These are phyloP conservation scores for Scatophagus argus DNA, from an alignment of 2,113 vertebrate species.

Conservation along the genomic window DNA sequence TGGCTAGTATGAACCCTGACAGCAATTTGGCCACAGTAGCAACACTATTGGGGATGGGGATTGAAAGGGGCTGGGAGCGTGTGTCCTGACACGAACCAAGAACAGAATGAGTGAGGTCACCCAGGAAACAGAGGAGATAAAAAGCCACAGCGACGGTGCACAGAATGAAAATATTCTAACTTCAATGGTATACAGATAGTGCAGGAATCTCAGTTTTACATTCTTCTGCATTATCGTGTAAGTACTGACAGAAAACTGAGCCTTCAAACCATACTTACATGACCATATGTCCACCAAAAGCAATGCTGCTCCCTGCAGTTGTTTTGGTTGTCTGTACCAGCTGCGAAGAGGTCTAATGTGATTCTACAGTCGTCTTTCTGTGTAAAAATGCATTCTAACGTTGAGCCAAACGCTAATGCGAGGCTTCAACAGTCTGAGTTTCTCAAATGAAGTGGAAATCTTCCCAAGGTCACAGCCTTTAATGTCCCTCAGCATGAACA, in stretches of 20 bases:
- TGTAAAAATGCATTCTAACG: neutral
- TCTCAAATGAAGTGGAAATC: slow-evolving; percentile 2
- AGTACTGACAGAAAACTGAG: neutral
- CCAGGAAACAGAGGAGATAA: slow-evolving; percentile 16
- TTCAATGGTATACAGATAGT: neutral
- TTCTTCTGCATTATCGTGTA: neutral
- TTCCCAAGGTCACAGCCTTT: neutral
- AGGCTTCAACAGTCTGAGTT: slow-evolving; percentile 1
- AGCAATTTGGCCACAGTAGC: slow-evolving; percentile 61
- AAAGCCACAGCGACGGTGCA: neutral
- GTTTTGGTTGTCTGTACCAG: neutral
- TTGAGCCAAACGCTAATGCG: neutral
- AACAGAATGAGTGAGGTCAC: slow-evolving; percentile 46
- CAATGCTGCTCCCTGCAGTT: neutral
- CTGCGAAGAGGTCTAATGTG: slow-evolving; percentile 11
- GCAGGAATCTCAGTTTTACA: neutral
- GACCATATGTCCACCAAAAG: neutral
- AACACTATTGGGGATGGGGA: slow-evolving; percentile 50
- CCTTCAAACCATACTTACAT: neutral
- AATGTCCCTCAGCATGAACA: neutral
- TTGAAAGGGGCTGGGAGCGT: neutral
- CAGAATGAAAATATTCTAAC: neutral
- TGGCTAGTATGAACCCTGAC: slow-evolving; percentile 58
- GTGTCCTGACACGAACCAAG: slow-evolving; percentile 44
- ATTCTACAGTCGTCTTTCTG: neutral